phyloP scores from a whole-genome alignment of 2,113 vertebrate genomes.

The Calcarius ornatus region DNA sequence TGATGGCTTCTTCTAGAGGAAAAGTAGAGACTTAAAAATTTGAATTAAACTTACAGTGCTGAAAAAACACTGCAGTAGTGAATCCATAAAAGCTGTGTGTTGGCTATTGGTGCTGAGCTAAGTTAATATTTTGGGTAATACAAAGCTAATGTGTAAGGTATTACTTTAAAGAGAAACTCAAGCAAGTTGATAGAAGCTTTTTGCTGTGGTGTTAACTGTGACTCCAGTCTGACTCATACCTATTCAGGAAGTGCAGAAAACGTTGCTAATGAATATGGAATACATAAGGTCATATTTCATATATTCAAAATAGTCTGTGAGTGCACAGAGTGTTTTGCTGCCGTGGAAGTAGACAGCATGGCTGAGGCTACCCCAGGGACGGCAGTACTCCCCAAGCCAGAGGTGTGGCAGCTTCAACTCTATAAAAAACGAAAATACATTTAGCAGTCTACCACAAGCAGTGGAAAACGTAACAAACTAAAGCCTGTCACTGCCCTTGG shows the following conservation, averaged over 20 bases:
- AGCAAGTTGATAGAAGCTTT: background rate
- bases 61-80: background rate
- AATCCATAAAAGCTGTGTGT: background rate
- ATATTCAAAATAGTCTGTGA: background rate
- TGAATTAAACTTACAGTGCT: background rate
- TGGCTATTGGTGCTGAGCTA: background rate
- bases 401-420: background rate
- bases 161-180: background rate
- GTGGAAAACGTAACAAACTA: background rate
- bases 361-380: background rate
- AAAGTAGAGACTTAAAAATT: background rate
- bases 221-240: constrained; percentile 9
- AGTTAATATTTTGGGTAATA: background rate
- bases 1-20: background rate
- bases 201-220: background rate
- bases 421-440: background rate
- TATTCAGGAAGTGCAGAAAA: constrained; percentile 5
- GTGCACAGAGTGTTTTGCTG: background rate
- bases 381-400: background rate
- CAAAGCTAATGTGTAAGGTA: background rate
- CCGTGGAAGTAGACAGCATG: background rate
- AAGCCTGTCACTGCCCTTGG: background rate
- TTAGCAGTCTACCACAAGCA: background rate
- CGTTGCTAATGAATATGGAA: constrained; percentile 25
- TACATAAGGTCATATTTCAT: background rate